Evolutionary conservation across 1,140 invertebrate genomes (phyloP).

Genomic region (Frieseomelitta varia): DNA sequence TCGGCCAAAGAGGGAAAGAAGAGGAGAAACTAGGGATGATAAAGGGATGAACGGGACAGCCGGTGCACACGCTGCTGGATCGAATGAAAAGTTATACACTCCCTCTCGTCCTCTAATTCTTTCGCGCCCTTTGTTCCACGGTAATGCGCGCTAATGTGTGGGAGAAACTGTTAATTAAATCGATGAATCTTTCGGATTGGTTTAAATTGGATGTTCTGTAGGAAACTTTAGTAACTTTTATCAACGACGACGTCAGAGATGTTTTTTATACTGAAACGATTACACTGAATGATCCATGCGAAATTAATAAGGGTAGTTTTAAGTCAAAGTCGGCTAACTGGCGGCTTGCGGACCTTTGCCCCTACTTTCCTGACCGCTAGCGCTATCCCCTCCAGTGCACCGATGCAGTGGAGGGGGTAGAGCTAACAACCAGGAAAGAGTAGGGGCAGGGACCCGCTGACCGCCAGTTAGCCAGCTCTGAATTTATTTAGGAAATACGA

Average conservation of each 20-base stretch:
- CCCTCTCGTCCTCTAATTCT: constrained; percentile 54
- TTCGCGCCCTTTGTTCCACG: constrained; percentile 51
- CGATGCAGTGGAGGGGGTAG: no score
- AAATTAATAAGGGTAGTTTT: no score
- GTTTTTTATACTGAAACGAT: no score
- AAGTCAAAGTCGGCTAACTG: no score
- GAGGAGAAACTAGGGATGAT: constrained; percentile 38
- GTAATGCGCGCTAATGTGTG: constrained; percentile 6
- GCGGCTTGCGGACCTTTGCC: no score
- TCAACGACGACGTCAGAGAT: neutral
- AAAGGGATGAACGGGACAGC: constrained; percentile 54
- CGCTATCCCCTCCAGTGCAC: no score
- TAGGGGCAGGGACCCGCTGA: no score
- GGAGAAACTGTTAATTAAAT: constrained; percentile 64
- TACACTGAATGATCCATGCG: no score
- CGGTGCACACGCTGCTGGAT: constrained; percentile 36
- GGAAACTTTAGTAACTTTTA: neutral
- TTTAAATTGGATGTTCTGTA: neutral
- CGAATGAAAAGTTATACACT: constrained; percentile 63
- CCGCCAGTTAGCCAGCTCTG: no score
- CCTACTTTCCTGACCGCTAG: no score
- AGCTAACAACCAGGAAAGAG: no score
- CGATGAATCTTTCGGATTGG: neutral
- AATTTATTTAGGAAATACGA: no score
- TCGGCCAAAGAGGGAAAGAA: constrained; percentile 40